These are phyloP conservation scores for Spea bombifrons DNA, from an alignment of 2,113 vertebrate species.

Conservation along the genomic window DNA sequence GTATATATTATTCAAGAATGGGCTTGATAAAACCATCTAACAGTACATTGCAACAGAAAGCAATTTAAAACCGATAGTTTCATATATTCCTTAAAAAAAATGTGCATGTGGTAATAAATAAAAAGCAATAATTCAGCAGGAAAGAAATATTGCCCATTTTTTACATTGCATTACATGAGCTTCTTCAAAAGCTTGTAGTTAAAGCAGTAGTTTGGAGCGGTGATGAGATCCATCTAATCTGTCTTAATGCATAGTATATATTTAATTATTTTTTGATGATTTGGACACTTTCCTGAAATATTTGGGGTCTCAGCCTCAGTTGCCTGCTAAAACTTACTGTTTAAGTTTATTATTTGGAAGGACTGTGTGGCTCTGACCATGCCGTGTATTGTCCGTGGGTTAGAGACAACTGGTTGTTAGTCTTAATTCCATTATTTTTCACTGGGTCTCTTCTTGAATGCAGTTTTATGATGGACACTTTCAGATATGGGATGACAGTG, in stretches of 20 bases:
- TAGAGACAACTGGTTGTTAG: background rate
- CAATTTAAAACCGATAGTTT: background rate
- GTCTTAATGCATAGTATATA: conserved; percentile 27
- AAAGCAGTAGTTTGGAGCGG: conserved; percentile 34
- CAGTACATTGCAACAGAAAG: background rate
- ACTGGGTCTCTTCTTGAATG: background rate
- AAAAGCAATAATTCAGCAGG: background rate
- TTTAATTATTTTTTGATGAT: too few species aligned
- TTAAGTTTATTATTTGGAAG: background rate
- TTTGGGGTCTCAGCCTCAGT: too few species aligned
- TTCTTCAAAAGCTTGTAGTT: conserved; percentile 35
- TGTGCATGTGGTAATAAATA: background rate
- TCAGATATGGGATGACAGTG: conserved; percentile 34
- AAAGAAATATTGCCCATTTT: too few species aligned
- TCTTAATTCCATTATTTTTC: background rate
- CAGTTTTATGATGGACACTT: conserved; percentile 38
- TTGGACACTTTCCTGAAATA: too few species aligned
- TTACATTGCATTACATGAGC: background rate
- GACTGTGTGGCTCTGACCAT: background rate
- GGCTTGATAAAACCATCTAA: background rate
- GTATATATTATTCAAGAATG: background rate
- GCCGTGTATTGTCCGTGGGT: background rate
- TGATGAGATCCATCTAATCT: conserved; percentile 40
- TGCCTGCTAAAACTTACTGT: background rate
- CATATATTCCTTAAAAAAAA: background rate